A percentile compares a stretch with the other conserved stretches of the same genome.
Evolutionary conservation across 2,888 invertebrate species (phyloP).

Genomic region (Leucophora obtusa): DNA sequence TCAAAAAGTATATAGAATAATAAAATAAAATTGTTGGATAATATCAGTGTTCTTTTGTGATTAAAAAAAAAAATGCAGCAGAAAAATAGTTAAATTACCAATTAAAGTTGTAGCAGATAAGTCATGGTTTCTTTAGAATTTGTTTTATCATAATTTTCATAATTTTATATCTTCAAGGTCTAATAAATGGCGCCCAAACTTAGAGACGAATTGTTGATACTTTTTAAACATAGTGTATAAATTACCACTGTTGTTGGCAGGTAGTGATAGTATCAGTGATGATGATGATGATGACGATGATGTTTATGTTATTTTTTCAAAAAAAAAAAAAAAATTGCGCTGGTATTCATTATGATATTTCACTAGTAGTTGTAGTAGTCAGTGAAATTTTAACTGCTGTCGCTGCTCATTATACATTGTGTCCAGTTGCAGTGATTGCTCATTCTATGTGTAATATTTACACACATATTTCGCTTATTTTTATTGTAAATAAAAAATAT

Average conservation of each 20-base stretch:
- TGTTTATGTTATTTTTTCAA: conserved; percentile 10
- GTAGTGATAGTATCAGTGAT: conserved; percentile 35
- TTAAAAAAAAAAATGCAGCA: no score
- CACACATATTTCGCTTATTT: conserved; percentile 13
- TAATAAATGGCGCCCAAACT: no score
- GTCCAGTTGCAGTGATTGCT: conserved; percentile 55
- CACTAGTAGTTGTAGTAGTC: not conserved
- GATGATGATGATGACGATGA: conserved; percentile 32
- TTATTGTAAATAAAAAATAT: conserved; percentile 43
- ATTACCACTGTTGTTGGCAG: conserved; percentile 1
- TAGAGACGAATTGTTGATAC: no score
- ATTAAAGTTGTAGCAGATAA: no score
- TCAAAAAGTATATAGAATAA: not conserved
- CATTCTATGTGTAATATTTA: conserved; percentile 17
- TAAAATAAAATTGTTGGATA: no score
- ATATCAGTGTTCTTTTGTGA: no score
- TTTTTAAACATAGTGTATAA: not conserved
- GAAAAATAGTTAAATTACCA: no score
- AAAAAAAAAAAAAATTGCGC: not conserved
- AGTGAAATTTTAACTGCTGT: conserved; percentile 53
- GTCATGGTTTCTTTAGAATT: no score
- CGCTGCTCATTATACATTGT: conserved; percentile 56
- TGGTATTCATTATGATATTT: not conserved
- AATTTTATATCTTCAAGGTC: no score
- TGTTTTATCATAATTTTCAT: no score